Evolutionary conservation across 2,113 vertebrate species (phyloP), one percentile per base, ranked within the genome.

Genomic region (Oxyura jamaicensis): DNA sequence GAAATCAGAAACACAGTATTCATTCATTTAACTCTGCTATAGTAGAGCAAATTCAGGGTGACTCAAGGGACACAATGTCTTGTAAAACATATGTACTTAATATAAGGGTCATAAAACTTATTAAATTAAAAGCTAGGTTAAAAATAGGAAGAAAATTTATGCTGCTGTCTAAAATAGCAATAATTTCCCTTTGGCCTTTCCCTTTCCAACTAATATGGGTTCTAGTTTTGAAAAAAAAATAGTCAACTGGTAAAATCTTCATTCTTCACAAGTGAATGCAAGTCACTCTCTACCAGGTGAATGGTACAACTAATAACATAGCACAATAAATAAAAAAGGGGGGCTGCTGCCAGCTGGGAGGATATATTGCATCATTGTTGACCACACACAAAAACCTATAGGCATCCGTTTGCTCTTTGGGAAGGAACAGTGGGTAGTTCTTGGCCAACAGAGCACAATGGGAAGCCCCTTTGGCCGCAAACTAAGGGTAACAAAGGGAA

Each of bases 81-180:
- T 99, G 98, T 99, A 99, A 99, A 99, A 99, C 99, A 99, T 98
- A 99, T 99, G 99, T 98, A 99, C 98, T 99, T 99, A 98, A 99
- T 99, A 99, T 98, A 98, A 98, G 97, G 98, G 98, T 98, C 98
- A 98, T 99, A 99, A 99, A 99, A 99, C 98, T 98, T 99, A 98
- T 98, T 99, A 99, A 99, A 99, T 99, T 99, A 99, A 99, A 99
- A 99, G 98, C 97, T 98, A 98, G 98, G 99, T 99, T 98, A 98
- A 99, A 99, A 99, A 99, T 98, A 99, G 98, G 98, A 98, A 98
- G 98, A 98, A 98, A 99, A 99, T 99, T 99, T 99, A 99, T 99
- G 98, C 92, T 97, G 98, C 98, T 99, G 98, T 98, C 98, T 98
- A 96, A 98, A 98, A 96, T 97, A 98, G 98, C 98, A 98, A 97